A percentile compares a stretch with the other conserved stretches of the same genome.
These are phyloP conservation scores for Lumbricus terrestris DNA, from an alignment of 2,888 invertebrate species.

Conservation along the genomic window DNA sequence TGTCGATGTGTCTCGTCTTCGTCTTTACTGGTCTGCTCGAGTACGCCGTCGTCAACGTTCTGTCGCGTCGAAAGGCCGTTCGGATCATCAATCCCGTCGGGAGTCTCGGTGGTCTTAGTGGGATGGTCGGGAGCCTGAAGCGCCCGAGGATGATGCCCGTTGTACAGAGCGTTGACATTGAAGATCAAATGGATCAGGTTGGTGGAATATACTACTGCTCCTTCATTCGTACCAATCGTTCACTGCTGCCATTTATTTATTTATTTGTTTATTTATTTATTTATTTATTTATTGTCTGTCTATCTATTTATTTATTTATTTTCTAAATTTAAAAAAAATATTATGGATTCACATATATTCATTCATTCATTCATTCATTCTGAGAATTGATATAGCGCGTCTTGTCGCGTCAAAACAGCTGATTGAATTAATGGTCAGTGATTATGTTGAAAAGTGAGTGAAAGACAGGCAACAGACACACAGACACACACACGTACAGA, in stretches of 20 bases:
- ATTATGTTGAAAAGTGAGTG: not conserved
- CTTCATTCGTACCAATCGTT: not conserved
- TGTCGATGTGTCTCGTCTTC: constrained; percentile 44
- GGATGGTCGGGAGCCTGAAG: constrained; percentile 7
- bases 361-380: too few relatives aligned
- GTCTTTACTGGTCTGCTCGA: constrained; percentile 44
- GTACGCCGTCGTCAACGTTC: constrained; percentile 45
- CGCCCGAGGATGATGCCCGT: constrained; percentile 26
- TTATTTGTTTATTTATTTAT: not conserved
- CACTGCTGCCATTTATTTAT: not conserved
- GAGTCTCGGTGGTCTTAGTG: constrained; percentile 11
- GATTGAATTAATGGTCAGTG: too few relatives aligned
- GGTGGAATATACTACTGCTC: too few relatives aligned
- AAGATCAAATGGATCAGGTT: constrained; percentile 32
- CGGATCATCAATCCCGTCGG: constrained; percentile 28
- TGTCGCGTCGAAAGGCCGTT: constrained; percentile 37
- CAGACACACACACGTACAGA: too few relatives aligned
- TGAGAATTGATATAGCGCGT: too few relatives aligned
- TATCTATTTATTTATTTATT: not conserved
- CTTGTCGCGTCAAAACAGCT: too few relatives aligned
- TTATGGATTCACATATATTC: too few relatives aligned
- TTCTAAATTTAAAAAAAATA: too few relatives aligned
- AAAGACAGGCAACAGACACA: not conserved
- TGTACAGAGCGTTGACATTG: constrained; percentile 27
- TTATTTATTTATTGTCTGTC: not conserved